These are phyloP conservation scores for Apodemia zela DNA, from an alignment of 2,888 invertebrate genomes.

Conservation along the genomic window DNA sequence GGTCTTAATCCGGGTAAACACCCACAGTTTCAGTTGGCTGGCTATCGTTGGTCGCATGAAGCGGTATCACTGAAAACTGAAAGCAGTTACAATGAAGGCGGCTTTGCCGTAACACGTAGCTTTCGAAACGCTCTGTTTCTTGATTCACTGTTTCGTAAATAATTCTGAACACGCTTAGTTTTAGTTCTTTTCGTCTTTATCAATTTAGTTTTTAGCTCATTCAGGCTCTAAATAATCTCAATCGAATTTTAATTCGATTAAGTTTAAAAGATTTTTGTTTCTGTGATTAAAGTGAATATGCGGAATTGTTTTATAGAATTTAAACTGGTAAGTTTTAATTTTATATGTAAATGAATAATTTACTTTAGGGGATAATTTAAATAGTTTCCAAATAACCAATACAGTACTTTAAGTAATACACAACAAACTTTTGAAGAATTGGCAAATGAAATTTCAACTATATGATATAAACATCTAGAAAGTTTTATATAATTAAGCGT, in stretches of 20 bases:
- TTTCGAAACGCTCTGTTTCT: constrained; percentile 32
- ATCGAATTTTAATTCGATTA: background rate
- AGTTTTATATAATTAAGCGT: too few relatives aligned
- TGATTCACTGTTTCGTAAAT: constrained; percentile 43
- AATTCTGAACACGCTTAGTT: constrained; percentile 33
- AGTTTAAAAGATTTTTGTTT: background rate
- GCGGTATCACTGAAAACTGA: constrained; percentile 5
- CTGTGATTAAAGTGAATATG: constrained; percentile 1
- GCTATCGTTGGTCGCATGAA: constrained; percentile 4
- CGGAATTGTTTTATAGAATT: background rate
- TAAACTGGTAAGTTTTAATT: background rate
- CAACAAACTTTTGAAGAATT: too few relatives aligned
- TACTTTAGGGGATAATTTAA: background rate
- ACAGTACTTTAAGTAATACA: too few relatives aligned
- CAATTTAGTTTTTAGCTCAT: background rate
- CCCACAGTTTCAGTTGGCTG: background rate
- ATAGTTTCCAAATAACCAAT: too few relatives aligned
- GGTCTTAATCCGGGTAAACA: background rate
- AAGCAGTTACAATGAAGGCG: constrained; percentile 54
- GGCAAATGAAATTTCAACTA: too few relatives aligned
- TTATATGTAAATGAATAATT: background rate
- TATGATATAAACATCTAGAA: too few relatives aligned
- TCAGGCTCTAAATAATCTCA: background rate
- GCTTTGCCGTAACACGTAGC: constrained; percentile 50
- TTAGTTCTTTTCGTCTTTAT: background rate